Conservation (phyloP, 2,113 vertebrate genomes). For the Hirundichthys speculiger region DNA sequence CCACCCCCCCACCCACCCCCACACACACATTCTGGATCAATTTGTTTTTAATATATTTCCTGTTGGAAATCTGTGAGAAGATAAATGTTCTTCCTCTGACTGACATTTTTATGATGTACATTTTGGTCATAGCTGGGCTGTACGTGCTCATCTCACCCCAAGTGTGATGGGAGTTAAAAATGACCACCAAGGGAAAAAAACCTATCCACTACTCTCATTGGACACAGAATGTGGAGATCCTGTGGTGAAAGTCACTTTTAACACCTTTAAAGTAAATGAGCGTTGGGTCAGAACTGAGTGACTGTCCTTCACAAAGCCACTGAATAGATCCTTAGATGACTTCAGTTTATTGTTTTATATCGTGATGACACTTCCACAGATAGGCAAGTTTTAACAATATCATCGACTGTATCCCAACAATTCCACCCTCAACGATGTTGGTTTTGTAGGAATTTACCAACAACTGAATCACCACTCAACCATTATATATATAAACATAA, state of each 20-base stretch:
- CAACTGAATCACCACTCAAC: too few species aligned
- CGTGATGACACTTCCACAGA: not conserved
- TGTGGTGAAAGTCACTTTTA: slow-evolving; percentile 36
- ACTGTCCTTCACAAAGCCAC: slow-evolving; percentile 12
- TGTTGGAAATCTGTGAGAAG: slow-evolving; percentile 30
- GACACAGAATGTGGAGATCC: slow-evolving; percentile 48
- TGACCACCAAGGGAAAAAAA: slow-evolving; percentile 38
- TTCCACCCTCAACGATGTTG: not conserved
- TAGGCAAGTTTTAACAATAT: not conserved
- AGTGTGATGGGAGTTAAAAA: slow-evolving; percentile 40
- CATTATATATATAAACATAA: not conserved
- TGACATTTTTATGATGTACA: slow-evolving; percentile 54
- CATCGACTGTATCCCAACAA: not conserved
- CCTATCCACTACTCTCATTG: slow-evolving; percentile 41
- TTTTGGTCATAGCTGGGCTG: slow-evolving; percentile 32
- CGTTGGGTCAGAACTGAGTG: not conserved
- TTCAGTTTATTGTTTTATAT: not conserved
- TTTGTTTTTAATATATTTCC: slow-evolving; percentile 41
- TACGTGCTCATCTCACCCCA: slow-evolving; percentile 19
- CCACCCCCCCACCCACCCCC: not conserved
- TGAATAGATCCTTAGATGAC: slow-evolving; percentile 5
- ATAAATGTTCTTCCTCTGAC: slow-evolving; percentile 41
- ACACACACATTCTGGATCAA: slow-evolving; percentile 3
- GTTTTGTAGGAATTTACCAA: too few species aligned
- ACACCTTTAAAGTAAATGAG: slow-evolving; percentile 25